Evolutionary conservation across 2,888 invertebrate genomes (phyloP), one percentile per base, ranked within the genome.

Genomic region (Latrodectus hesperus): DNA sequence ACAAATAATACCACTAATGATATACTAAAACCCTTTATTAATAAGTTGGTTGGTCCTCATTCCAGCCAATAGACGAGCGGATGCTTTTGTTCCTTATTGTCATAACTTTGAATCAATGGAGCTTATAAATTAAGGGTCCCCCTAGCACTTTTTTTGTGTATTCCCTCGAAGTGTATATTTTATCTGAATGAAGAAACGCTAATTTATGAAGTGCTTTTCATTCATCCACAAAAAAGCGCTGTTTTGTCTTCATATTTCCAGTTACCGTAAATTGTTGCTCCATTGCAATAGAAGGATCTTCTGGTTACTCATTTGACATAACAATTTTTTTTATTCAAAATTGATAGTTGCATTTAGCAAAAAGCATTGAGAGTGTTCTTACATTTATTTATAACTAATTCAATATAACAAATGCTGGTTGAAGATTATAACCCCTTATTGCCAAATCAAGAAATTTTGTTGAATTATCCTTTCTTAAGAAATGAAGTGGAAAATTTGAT

Each of bases 21-120:
- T 72, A 87, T 60, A 77, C 81, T 87, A 87, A 87, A 87, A 87
- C 86, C 86, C 86, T 87, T 87, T 87, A 87, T 87, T 87, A 87
- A 87, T 87, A 87, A 81, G 55, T 81, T 81, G 86, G 86, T 87
- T 87, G 86, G 86, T 55, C 71, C 72, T 26, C 17, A 12, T 17
- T 11, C 60, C 81, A 55, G 17, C 86, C 86, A 87, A 87, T 87
- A 6, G 51, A 17, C 77, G 49, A 53, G 9, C 65, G 26, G 72
- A 51, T 22, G 14, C 14, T 72, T 81, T 84, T 84, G 64, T 38
- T 12, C 17, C 51, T 9, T n/a, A 22, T 10, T 71, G 68, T 38
- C 77, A 84, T 77, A 77, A 72, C 77, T 77, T 53, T 12, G 17
- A 68, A 53, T 68, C 74, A 74, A 74, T 70, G 53, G 16, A 71